Conservation (phyloP, 2,888 invertebrate genomes). For the Mesoligia furuncula region DNA sequence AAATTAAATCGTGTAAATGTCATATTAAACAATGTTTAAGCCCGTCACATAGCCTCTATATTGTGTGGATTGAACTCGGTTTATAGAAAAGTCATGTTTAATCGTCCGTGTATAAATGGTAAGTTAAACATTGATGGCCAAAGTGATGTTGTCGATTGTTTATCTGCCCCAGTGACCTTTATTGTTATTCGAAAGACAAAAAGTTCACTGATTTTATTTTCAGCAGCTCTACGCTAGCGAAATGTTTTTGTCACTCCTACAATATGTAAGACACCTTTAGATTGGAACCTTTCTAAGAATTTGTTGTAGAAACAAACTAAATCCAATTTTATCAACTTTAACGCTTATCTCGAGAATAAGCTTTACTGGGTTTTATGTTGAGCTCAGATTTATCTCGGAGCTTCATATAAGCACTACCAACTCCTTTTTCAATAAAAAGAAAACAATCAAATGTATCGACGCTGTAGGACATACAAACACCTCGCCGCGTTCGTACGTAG, state of each 20-base stretch:
- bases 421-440: slow-evolving; percentile 11
- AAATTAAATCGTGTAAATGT: slow-evolving; percentile 64
- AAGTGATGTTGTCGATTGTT: slow-evolving; percentile 55
- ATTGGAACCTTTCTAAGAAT: not conserved
- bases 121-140: slow-evolving; percentile 55
- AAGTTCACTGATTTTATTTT: slow-evolving; percentile 53
- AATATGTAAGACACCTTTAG: not conserved
- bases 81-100: slow-evolving; percentile 52
- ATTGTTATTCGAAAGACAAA: slow-evolving; percentile 47
- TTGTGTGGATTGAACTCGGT: slow-evolving; percentile 32
- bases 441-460: slow-evolving; percentile 4
- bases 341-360: not conserved
- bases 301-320: not conserved
- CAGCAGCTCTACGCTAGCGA: not conserved
- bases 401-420: not conserved
- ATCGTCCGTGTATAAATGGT: slow-evolving; percentile 51
- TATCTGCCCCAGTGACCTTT: slow-evolving; percentile 60
- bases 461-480: not conserved
- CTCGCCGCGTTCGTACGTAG: slow-evolving; percentile 5
- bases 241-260: slow-evolving; percentile 13
- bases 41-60: slow-evolving; percentile 4
- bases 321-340: not conserved
- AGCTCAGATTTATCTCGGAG: not conserved
- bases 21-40: slow-evolving; percentile 56
- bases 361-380: not conserved